A percentile compares a stretch with the other conserved stretches of the same genome.
Conservation (phyloP, 2,113 vertebrate genomes). For the Hemicordylus capensis region DNA sequence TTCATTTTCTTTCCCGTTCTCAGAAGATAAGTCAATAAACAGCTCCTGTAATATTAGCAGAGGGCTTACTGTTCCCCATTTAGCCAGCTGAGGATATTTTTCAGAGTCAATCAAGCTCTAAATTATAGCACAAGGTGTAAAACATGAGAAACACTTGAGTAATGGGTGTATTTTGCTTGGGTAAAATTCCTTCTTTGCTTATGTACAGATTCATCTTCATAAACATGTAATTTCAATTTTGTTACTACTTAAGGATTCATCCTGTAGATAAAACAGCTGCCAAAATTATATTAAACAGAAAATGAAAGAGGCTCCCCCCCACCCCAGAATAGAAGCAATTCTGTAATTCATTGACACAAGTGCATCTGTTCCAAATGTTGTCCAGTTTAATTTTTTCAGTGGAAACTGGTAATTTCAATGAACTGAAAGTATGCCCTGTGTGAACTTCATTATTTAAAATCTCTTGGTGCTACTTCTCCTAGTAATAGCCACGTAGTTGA, state of each 20-base stretch:
- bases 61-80: slow-evolving; percentile 33
- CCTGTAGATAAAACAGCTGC: background rate
- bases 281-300: background rate
- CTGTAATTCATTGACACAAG: background rate
- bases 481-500: background rate
- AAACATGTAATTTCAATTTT: slow-evolving; percentile 3
- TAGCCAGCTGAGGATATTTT: slow-evolving; percentile 23
- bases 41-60: slow-evolving; percentile 42
- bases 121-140: background rate
- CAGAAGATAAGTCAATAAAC: slow-evolving; percentile 44
- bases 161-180: background rate
- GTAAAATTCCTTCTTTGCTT: background rate
- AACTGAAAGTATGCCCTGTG: background rate
- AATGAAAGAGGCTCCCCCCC: background rate
- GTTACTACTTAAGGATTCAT: background rate
- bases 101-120: slow-evolving; percentile 31
- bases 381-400: background rate
- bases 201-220: background rate
- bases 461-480: background rate
- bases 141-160: slow-evolving; percentile 26
- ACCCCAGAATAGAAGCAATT: background rate
- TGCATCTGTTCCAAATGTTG: background rate
- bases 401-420: background rate
- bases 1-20: slow-evolving; percentile 44
- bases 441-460: background rate